Evolutionary conservation across 2,113 vertebrate species (phyloP).

Genomic region (Gymnobelideus leadbeateri): DNA sequence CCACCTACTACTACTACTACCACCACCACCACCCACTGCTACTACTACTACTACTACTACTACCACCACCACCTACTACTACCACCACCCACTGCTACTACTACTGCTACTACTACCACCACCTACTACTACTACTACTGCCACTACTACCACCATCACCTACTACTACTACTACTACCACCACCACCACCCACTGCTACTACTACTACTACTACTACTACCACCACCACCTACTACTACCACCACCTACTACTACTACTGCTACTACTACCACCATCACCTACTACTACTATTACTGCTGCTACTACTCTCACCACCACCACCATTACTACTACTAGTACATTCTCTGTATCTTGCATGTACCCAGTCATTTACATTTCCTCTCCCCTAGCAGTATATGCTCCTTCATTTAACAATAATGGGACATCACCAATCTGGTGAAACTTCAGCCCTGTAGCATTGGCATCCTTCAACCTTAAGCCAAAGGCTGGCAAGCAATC

Average conservation of each 20-base stretch:
- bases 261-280: background rate
- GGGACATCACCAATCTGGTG: background rate
- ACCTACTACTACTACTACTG: no score
- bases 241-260: no score
- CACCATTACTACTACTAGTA: background rate
- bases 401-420: background rate
- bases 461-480: background rate
- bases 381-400: background rate
- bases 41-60: no score
- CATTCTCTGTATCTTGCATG: background rate
- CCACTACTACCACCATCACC: background rate
- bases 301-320: background rate
- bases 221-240: background rate
- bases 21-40: no score
- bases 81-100: no score
- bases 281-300: no score
- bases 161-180: no score
- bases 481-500: background rate
- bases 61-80: no score
- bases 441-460: background rate
- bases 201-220: no score
- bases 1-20: background rate
- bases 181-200: background rate
- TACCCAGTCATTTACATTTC: background rate
- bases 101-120: no score